A percentile compares a stretch with the other conserved stretches of the same genome.
phyloP scores from a whole-genome alignment of 64 coral and sea anemone species.

The Pocillopora damicornis region DNA sequence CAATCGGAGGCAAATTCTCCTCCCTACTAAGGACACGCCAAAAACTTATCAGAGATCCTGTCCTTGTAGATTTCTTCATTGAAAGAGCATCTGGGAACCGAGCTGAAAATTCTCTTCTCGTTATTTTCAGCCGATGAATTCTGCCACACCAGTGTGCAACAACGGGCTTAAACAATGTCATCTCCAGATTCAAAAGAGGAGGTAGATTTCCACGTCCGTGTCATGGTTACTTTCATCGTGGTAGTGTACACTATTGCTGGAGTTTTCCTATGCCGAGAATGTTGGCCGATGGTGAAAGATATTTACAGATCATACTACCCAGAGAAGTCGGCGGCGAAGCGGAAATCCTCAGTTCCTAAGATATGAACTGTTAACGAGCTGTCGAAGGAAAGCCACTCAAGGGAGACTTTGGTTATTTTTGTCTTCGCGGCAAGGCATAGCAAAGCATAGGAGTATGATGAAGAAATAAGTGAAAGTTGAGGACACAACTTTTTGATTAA shows the following conservation, averaged over 20 bases:
- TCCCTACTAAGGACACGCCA: no score
- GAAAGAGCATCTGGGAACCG: no score
- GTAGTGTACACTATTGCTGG: neutral
- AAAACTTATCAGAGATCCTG: no score
- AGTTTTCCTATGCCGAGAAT: neutral
- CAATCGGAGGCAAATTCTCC: no score
- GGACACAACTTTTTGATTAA: no score
- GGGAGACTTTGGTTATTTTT: no score
- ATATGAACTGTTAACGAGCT: neutral
- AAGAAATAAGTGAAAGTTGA: no score
- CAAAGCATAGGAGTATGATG: no score
- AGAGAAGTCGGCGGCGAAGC: neutral
- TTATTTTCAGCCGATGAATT: no score
- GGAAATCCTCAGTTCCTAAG: neutral
- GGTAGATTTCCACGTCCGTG: neutral
- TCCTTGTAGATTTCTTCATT: no score
- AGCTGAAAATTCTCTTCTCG: no score
- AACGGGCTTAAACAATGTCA: neutral
- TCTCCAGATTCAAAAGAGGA: neutral
- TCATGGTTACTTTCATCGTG: neutral
- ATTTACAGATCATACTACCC: slow-evolving; percentile 20
- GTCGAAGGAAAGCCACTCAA: neutral
- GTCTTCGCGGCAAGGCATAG: no score
- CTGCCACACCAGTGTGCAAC: neutral
- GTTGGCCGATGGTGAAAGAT: slow-evolving; percentile 4